These are phyloP conservation scores for Syrmaticus mikado DNA, from an alignment of 2,113 vertebrate genomes.

Conservation along the genomic window DNA sequence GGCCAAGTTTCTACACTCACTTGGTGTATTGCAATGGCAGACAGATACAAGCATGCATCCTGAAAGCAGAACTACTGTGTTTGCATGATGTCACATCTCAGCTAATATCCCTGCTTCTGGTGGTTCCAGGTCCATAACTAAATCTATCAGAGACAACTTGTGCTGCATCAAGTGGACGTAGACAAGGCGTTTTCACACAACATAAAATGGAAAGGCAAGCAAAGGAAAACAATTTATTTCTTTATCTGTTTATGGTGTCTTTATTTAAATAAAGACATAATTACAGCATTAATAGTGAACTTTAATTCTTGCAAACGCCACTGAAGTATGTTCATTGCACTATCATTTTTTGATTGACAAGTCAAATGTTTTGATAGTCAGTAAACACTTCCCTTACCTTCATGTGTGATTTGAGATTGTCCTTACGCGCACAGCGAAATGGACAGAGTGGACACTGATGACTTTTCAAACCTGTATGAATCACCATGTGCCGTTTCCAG, in stretches of 20 bases:
- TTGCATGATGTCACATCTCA: neutral
- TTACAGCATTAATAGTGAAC: neutral
- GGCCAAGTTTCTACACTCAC: neutral
- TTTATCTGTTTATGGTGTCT: neutral
- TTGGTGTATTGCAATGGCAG: neutral
- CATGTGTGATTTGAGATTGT: constrained; percentile 99
- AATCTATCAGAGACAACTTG: neutral
- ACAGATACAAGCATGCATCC: neutral
- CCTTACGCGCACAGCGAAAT: constrained; percentile 99
- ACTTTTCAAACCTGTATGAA: constrained; percentile 98
- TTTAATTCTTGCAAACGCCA: neutral
- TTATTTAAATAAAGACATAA: neutral
- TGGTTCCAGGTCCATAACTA: neutral
- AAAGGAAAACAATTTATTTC: neutral
- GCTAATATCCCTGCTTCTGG: neutral
- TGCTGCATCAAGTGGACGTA: neutral
- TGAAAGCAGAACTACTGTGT: neutral
- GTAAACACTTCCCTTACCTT: constrained; percentile 86
- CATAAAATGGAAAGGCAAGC: neutral
- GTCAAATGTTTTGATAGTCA: neutral
- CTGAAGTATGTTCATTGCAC: neutral
- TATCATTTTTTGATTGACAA: neutral
- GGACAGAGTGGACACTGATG: constrained; percentile 98
- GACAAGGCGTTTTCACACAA: neutral
- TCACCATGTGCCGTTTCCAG: constrained; percentile 99